Base-by-base conservation (phyloP, 2,797 vertebrate species). In the Eremophila alpestris region DNA sequence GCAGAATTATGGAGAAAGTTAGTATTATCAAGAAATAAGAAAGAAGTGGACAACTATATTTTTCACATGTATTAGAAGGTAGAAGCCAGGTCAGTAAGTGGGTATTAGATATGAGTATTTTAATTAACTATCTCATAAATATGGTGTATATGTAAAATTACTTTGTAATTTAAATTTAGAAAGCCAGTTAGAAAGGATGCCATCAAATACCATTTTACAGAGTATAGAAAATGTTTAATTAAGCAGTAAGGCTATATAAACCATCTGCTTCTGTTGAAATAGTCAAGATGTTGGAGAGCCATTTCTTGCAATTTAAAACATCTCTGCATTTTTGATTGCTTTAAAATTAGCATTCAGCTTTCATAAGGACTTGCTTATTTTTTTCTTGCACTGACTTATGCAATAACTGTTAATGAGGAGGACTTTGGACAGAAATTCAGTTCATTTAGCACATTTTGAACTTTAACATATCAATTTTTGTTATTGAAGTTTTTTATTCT, bases 141-240 rank as follows among this genome's bases (percentile, higher is more conserved):
- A 43, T 43, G 29, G 26, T 34, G 2, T 22, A 45, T 59, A 20
- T 2, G 1, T 45, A 81, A 93, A 69, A 81, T 67, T 52, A 83
- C 20, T 78, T 94, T 48, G 26, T 65, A 78, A 71, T 83, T 91
- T 84, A 86, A 55, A 30, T 69, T 90, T 82, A 56, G 68, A 83
- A 80, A 71, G 29, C 43, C n/a, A 52, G 11, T 90, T 1, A 4
- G 51, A 94, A 86, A 81, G 69, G 76, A 77, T 70, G 41, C 26
- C 55, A 83, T 84, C 68, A 78, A 54, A 68, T 79, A 74, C 40
- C 10, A 83, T 95, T 97, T 95, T 90, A 70, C 55, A 65, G 65
- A 85, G 58, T 83, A 51, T 79, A 84, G 73, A 60, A 88, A 86
- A 89, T 89, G 30, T 77, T 95, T 96, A 96, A 96, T 96, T 94